phyloP scores from a whole-genome alignment of 2,888 invertebrate genomes.

The Diaperis boleti region DNA sequence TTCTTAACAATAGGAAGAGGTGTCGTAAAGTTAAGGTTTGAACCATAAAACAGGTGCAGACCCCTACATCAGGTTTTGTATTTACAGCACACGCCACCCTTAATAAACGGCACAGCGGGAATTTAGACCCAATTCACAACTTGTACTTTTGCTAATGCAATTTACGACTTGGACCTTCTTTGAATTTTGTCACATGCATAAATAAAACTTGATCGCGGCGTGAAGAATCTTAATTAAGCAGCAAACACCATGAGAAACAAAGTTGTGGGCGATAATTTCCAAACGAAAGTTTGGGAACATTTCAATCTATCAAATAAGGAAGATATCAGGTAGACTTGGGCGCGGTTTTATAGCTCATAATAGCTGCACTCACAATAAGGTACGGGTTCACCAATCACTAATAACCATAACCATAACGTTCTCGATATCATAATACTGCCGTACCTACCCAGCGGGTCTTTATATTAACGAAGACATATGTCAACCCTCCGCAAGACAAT shows the following conservation, averaged over 20 bases:
- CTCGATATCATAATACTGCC: conserved; percentile 62
- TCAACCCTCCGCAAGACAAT: conserved; percentile 46
- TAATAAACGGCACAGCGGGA: conserved; percentile 51
- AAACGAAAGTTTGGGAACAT: conserved; percentile 46
- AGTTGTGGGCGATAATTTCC: conserved; percentile 17
- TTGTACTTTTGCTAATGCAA: conserved; percentile 35
- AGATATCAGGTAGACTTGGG: conserved; percentile 59
- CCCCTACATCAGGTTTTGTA: conserved; percentile 48
- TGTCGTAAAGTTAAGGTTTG: conserved; percentile 54
- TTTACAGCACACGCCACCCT: conserved; percentile 54
- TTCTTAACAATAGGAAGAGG: conserved; percentile 45
- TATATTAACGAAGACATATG: conserved; percentile 61
- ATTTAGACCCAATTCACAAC: conserved; percentile 52
- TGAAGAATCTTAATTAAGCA: conserved; percentile 15
- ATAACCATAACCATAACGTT: conserved; percentile 63
- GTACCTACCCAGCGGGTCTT: conserved; percentile 50
- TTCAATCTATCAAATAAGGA: conserved; percentile 61
- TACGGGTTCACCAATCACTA: conserved; percentile 61
- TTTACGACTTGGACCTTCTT: conserved; percentile 4
- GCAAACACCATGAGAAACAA: not conserved
- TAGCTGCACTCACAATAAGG: conserved; percentile 58
- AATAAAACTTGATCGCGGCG: not conserved
- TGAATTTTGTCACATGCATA: conserved; percentile 12
- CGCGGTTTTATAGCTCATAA: conserved; percentile 63
- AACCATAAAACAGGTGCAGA: conserved; percentile 61